Percentiles rank a stretch among this genome's conserved stretches.
Conservation (phyloP, 2,888 invertebrate genomes). For the Girardia tigrina region DNA sequence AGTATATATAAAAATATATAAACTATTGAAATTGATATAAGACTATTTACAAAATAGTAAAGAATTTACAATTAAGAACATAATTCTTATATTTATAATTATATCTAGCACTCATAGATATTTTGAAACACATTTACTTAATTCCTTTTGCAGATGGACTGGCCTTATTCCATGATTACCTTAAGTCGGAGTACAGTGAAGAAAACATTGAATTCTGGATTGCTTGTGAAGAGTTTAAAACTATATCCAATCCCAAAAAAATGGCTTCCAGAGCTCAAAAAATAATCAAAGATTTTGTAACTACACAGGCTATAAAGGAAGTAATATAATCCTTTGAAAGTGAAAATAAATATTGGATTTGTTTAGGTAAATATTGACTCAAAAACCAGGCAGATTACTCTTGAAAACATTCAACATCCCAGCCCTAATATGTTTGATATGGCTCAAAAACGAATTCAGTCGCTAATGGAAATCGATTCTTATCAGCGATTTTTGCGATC, state of each 20-base stretch:
- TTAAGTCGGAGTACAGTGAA: conserved; percentile 54
- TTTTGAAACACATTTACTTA: too few relatives aligned
- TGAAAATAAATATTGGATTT: background rate
- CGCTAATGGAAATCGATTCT: conserved; percentile 54
- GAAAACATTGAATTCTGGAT: conserved; percentile 57
- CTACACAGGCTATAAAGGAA: conserved; percentile 54
- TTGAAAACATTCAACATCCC: conserved; percentile 49
- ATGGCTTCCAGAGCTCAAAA: conserved; percentile 46
- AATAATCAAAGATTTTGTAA: conserved; percentile 54
- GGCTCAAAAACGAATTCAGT: conserved; percentile 54
- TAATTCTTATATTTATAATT: too few relatives aligned
- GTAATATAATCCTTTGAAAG: conserved; percentile 43
- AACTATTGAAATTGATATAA: too few relatives aligned
- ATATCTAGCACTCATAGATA: too few relatives aligned
- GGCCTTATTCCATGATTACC: conserved; percentile 53
- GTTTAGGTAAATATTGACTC: conserved; percentile 54
- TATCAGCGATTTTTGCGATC: conserved; percentile 54
- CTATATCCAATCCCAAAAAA: conserved; percentile 42
- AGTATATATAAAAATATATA: too few relatives aligned
- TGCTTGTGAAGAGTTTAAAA: conserved; percentile 54
- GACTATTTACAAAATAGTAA: too few relatives aligned
- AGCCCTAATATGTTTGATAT: conserved; percentile 52
- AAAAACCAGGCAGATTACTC: conserved; percentile 49
- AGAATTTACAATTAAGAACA: too few relatives aligned
- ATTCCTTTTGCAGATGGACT: too few relatives aligned